These are phyloP conservation scores for Chaetodon auriga DNA, from an alignment of 2,113 vertebrate genomes.

Conservation along the genomic window DNA sequence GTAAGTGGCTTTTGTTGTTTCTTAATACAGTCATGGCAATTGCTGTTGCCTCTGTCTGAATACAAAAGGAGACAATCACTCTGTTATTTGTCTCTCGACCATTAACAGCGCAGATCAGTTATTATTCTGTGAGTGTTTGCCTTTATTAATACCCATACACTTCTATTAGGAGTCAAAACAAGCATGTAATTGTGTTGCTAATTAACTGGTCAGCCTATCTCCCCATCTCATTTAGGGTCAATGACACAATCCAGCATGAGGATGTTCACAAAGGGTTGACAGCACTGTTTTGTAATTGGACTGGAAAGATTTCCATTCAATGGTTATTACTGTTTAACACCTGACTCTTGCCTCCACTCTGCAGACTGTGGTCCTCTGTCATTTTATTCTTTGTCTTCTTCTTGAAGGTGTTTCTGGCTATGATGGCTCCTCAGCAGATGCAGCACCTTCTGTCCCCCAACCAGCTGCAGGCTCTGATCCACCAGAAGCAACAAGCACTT, in stretches of 20 bases:
- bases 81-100: constrained; percentile 42
- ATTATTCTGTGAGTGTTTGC: constrained; percentile 79
- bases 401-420: constrained; percentile 90
- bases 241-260: constrained; percentile 58
- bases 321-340: constrained; percentile 67
- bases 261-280: constrained; percentile 68
- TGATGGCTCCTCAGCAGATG: constrained; percentile 95
- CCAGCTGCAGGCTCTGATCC: constrained; percentile 93
- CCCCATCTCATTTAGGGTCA: constrained; percentile 69
- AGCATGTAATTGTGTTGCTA: constrained; percentile 82
- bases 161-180: constrained; percentile 81
- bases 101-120: constrained; percentile 59
- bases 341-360: constrained; percentile 41
- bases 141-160: constrained; percentile 79
- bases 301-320: constrained; percentile 47
- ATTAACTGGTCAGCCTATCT: constrained; percentile 73
- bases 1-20: constrained; percentile 29
- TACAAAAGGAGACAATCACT: constrained; percentile 32
- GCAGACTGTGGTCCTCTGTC: neutral
- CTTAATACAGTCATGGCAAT: constrained; percentile 49
- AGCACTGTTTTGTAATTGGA: constrained; percentile 62
- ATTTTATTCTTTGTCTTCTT: constrained; percentile 12
- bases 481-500: constrained; percentile 93
- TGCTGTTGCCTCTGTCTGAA: constrained; percentile 26
- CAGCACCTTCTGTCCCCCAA: constrained; percentile 92